Base-by-base conservation (phyloP, 2,888 invertebrate species). In the Hydraecia micacea region DNA sequence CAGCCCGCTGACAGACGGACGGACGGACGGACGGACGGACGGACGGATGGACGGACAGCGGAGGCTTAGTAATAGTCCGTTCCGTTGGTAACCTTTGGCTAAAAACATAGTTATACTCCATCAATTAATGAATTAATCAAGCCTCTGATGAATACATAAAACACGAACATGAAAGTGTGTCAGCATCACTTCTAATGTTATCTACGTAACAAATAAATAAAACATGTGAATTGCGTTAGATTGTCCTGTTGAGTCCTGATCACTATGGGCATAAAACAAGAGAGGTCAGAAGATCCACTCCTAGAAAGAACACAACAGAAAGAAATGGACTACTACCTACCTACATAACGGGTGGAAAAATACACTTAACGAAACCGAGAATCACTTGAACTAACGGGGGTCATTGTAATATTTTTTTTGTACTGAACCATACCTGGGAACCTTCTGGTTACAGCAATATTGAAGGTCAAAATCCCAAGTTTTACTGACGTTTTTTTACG, bases 201-300 rank as follows among this genome's bases (percentile, higher is more conserved):
- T 83, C 67, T 83, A 80, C 83, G 84, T 86, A 90, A 84, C 85
- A 83, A 76, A 90, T 91, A 88, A 91, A 90, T 91, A 91, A 91
- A 87, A 90, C 88, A 90, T 89, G 70, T 79, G 73, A 89, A 88
- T 85, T 84, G 75, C 87, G 82, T 77, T 80, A 83, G 74, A 86
- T 79, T 36, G 87, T 85, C 80, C 87, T 85, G 73, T 36, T 36
- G 49, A 65, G 49, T 76, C 75, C 71, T 74, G 73, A 21, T 65
- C 32, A 63, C 28, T n/a, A 21, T n/a, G 13, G 1, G n/a, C 21
- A 73, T 32, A n/a, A 9, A 25, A 42, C 6, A 36, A 42, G 5
- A 58, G 4, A 71, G n/a, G 6, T 55, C 62, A 77, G 77, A 72
- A 75, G 46, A n/a, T 18, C 58, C 2, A 65, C 18, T 49, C 0